These are phyloP conservation scores for Thryonomys swinderianus DNA, from an alignment of 2,113 vertebrate species.

Conservation along the genomic window DNA sequence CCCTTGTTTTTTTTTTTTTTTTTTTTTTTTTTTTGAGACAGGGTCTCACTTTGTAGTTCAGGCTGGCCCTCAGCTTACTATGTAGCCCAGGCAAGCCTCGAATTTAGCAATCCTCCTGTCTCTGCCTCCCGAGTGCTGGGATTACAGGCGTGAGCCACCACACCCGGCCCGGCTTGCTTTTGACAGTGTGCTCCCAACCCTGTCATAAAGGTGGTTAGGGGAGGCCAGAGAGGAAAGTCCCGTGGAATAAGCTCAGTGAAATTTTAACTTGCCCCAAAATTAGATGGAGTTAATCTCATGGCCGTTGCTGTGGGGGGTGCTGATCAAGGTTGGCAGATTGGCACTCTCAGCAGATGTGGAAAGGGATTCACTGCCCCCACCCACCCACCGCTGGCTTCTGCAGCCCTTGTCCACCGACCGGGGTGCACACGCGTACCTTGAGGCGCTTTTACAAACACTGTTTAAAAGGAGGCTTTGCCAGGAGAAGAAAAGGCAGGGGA, in stretches of 20 bases:
- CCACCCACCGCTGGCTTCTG: background rate
- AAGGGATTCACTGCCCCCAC: background rate
- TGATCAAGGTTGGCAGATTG: slow-evolving; percentile 3
- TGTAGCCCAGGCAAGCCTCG: too few relatives aligned
- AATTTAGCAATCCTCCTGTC: too few relatives aligned
- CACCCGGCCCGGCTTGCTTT: background rate
- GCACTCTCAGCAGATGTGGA: background rate
- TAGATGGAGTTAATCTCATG: background rate
- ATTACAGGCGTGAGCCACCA: too few relatives aligned
- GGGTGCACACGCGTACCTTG: background rate
- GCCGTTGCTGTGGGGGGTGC: background rate
- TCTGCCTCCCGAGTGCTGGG: too few relatives aligned
- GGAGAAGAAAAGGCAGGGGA: slow-evolving; percentile 6
- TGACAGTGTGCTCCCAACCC: background rate
- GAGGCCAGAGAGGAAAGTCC: slow-evolving; percentile 15
- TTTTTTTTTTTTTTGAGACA: too few relatives aligned
- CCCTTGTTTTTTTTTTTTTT: too few relatives aligned
- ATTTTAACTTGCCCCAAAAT: slow-evolving; percentile 49
- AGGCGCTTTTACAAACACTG: background rate
- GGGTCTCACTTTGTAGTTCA: too few relatives aligned
- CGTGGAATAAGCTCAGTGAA: background rate
- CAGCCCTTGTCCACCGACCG: background rate
- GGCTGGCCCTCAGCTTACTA: too few relatives aligned
- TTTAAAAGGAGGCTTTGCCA: background rate
- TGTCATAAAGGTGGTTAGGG: background rate